These are phyloP conservation scores for Apamea epomidion DNA, from an alignment of 2,888 invertebrate species.

Conservation along the genomic window DNA sequence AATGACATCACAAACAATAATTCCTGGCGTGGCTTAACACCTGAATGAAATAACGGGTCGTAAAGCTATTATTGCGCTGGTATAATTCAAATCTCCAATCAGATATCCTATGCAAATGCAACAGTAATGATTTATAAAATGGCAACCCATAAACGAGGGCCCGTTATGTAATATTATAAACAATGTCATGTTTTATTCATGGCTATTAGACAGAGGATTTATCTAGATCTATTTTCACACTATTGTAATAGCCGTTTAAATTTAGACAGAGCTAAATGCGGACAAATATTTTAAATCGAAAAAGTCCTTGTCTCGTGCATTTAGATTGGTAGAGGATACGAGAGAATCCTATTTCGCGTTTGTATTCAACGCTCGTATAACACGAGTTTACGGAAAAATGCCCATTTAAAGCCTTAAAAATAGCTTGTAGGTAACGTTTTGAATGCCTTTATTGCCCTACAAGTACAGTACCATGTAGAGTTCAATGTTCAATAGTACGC, in stretches of 20 bases:
- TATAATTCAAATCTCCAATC: slow-evolving; percentile 64
- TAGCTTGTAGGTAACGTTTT: slow-evolving; percentile 33
- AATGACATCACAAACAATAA: slow-evolving; percentile 37
- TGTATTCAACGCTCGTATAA: slow-evolving; percentile 39
- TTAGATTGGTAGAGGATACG: slow-evolving; percentile 40
- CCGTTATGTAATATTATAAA: slow-evolving; percentile 67
- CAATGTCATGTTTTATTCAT: slow-evolving; percentile 63
- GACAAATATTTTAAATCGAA: slow-evolving; percentile 37
- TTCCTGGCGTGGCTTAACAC: slow-evolving; percentile 44
- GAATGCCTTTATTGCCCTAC: slow-evolving; percentile 42
- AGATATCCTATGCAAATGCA: slow-evolving; percentile 66
- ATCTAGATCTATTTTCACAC: slow-evolving; percentile 63
- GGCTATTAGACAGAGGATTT: slow-evolving; percentile 49
- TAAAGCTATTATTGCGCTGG: slow-evolving; percentile 42
- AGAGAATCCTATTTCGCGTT: slow-evolving; percentile 30
- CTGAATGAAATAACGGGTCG: slow-evolving; percentile 49
- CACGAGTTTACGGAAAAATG: slow-evolving; percentile 29
- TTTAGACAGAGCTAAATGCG: slow-evolving; percentile 43
- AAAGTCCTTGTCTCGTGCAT: slow-evolving; percentile 45
- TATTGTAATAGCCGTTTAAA: slow-evolving; percentile 58
- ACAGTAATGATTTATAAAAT: slow-evolving; percentile 70
- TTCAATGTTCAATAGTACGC: slow-evolving; percentile 49
- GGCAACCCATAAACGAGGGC: slow-evolving; percentile 58
- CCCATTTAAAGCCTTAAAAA: slow-evolving; percentile 40
- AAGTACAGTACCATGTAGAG: slow-evolving; percentile 38